Percentiles rank a stretch among this genome's conserved stretches.
Evolutionary conservation across 2,113 vertebrate genomes (phyloP).

Genomic region (Geococcyx californianus): DNA sequence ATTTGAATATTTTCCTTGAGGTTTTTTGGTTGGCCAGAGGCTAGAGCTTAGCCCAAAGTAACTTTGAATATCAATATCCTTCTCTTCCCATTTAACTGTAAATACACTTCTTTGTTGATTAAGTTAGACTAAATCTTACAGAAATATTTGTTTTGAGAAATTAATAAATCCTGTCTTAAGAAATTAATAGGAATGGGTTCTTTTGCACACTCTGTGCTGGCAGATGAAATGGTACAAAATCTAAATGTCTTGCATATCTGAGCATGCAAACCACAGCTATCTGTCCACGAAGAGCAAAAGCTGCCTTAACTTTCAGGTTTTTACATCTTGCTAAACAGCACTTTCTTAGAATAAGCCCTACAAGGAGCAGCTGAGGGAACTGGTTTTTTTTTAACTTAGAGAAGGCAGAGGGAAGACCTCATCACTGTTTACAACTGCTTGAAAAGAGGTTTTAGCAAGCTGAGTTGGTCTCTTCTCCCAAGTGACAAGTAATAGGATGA

Average conservation of each 20-base stretch:
- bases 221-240: not conserved
- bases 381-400: too few species aligned
- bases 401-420: too few species aligned
- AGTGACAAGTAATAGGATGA: too few species aligned
- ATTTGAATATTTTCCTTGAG: not conserved
- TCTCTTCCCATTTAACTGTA: not conserved
- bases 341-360: too few species aligned
- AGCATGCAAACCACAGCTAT: not conserved
- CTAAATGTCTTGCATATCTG: not conserved
- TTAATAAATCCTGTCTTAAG: not conserved
- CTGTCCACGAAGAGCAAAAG: not conserved
- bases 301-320: not conserved
- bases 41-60: not conserved
- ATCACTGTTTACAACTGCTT: too few species aligned
- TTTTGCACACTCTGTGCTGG: not conserved
- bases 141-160: not conserved
- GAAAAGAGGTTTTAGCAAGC: too few species aligned
- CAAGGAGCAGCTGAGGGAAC: too few species aligned
- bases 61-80: too few species aligned
- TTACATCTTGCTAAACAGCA: not conserved
- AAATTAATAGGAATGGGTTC: not conserved
- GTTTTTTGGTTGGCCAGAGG: not conserved
- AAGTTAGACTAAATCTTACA: not conserved
- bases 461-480: too few species aligned
- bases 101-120: not conserved